Evolutionary conservation across 2,797 vertebrate genomes (phyloP).

Genomic region (Remorina albescens): DNA sequence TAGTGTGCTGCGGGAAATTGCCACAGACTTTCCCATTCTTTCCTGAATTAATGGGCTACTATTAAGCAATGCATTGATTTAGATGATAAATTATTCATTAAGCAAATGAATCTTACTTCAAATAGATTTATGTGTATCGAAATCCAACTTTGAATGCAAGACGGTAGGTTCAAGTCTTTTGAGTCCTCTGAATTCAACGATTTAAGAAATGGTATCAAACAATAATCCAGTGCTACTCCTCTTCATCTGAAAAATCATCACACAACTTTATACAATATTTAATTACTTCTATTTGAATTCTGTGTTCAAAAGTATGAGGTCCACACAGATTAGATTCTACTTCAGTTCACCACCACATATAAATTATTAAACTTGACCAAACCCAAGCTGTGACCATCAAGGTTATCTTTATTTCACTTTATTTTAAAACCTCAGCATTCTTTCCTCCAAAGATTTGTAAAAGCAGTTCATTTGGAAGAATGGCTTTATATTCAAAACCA

Average conservation of each 20-base stretch:
- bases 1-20: background rate
- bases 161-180: conserved; percentile 3
- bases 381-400: conserved; percentile 45
- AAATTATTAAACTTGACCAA: conserved; percentile 57
- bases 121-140: background rate
- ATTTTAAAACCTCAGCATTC: conserved; percentile 37
- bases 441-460: conserved; percentile 56
- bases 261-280: conserved; percentile 23
- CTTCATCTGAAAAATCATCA: conserved; percentile 7
- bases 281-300: conserved; percentile 53
- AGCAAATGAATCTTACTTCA: background rate
- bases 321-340: conserved; percentile 43
- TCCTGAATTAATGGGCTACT: background rate
- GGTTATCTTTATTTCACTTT: conserved; percentile 60
- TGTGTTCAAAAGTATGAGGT: conserved; percentile 36
- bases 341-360: conserved; percentile 36
- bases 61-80: background rate
- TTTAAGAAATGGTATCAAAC: conserved; percentile 14
- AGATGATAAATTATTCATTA: background rate
- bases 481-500: conserved; percentile 63
- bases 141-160: conserved; percentile 3
- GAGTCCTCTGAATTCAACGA: background rate
- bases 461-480: conserved; percentile 53
- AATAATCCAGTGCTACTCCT: conserved; percentile 17
- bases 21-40: background rate